Evolutionary conservation across 2,888 invertebrate species (phyloP), one percentile per base, ranked within the genome.

Genomic region (Cheilosia impressa): DNA sequence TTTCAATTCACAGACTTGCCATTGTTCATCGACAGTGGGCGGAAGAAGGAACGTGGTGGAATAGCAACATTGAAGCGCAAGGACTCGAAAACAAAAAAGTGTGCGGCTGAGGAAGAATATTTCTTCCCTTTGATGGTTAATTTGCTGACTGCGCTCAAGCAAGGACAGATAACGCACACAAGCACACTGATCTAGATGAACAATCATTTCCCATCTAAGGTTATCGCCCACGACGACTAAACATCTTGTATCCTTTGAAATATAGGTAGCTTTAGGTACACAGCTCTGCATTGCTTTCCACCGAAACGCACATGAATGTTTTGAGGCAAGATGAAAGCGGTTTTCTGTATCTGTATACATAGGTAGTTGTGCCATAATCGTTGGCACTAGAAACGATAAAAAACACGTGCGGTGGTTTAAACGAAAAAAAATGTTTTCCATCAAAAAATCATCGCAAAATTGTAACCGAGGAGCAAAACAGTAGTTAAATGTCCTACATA

Each of bases 371-470:
- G 47, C 65, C 65, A 65, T 58, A 66, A 71, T 82, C 58, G 47
- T 43, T 65, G 71, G 47, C 65, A 71, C 58, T 71, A 34, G 27
- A 57, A 66, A 41, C 66, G 22, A 60, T 72, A 62, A 68, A 72
- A 76, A 65, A 58, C 63, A 76, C 81, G 76, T 75, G 80, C 41
- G 10, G 0, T 73, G 66, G 73, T 66, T 73, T 66, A 66, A 24
- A 17, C 57, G 52, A 17, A 22, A 34, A 22, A 6, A 22, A 22
- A 9, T 2, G 4, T 13, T 47, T 5, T 52, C 31, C 38, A 19
- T 45, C 47, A 60, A 57, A 60, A 52, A 41, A 50, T 52, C 65
- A 41, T 24, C 24, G 2, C 7, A 52, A 31, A 41, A 24, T 47
- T 17, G 27, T 50, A 4, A 34, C 34, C 34, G 27, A 50, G n/a